Conservation (phyloP, 1,140 invertebrate genomes). For the Bathynomus jamesi region DNA sequence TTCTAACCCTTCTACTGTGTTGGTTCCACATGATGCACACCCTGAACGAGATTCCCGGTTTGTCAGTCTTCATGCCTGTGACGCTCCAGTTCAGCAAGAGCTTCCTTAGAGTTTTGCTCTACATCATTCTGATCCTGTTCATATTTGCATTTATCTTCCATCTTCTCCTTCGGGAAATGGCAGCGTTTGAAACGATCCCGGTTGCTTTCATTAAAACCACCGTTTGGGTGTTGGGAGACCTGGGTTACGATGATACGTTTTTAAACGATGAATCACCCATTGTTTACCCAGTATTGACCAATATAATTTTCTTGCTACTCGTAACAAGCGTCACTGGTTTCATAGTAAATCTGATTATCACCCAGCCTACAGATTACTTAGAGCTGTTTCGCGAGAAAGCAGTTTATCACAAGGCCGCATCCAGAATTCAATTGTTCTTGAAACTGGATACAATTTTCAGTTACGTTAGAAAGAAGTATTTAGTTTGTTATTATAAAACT, state of each 20-base stretch:
- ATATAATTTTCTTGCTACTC: conserved; percentile 23
- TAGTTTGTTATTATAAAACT: not conserved
- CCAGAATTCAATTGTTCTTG: not conserved
- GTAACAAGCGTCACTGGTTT: conserved; percentile 16
- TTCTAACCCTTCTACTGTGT: conserved; percentile 17
- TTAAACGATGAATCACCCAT: not conserved
- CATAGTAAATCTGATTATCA: conserved; percentile 19
- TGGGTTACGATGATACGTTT: conserved; percentile 24
- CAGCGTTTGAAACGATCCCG: conserved; percentile 12
- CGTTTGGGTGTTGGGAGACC: conserved; percentile 26
- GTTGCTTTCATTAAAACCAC: conserved; percentile 22
- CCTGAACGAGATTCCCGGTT: conserved; percentile 24
- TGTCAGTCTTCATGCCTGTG: conserved; percentile 28
- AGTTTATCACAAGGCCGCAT: not conserved
- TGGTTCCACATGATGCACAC: conserved; percentile 24
- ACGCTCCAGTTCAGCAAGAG: conserved; percentile 9
- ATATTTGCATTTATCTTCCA: conserved; percentile 22
- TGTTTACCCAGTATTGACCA: conserved; percentile 14
- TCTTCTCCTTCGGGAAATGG: conserved; percentile 13
- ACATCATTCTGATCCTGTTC: conserved; percentile 18
- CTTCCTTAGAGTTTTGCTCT: conserved; percentile 20
- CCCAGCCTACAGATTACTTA: conserved; percentile 5
- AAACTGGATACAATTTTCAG: not conserved
- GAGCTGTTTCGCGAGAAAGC: conserved; percentile 5
- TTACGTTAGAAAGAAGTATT: not conserved